Conservation (phyloP, 1,140 invertebrate species). For the Scylla paramamosain region DNA sequence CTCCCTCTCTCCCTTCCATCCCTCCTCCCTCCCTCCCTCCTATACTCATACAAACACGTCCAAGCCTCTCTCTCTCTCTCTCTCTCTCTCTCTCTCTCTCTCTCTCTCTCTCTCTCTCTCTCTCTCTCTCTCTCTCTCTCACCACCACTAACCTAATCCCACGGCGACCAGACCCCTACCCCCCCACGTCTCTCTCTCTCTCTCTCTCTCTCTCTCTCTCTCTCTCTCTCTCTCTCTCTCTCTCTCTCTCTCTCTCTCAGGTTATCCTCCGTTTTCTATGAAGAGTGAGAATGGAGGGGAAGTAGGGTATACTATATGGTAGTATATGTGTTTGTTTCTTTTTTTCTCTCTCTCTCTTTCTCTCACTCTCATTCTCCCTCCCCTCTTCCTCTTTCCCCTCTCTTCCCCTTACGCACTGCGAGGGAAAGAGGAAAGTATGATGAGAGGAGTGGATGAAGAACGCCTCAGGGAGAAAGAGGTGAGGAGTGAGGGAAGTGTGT, state of each 20-base stretch:
- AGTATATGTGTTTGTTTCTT: neutral
- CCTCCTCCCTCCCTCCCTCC: neutral
- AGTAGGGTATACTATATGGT: too few species aligned
- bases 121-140: too few species aligned
- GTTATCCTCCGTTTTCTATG: too few species aligned
- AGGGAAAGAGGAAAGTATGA: too few species aligned
- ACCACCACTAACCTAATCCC: too few species aligned
- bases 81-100: neutral
- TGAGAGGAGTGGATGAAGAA: too few species aligned
- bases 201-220: constrained; percentile 35
- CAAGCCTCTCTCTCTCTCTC: neutral
- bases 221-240: constrained; percentile 43
- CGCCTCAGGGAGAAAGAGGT: too few species aligned
- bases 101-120: too few species aligned
- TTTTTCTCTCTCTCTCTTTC: constrained; percentile 42
- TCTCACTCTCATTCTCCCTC: neutral
- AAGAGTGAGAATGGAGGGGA: too few species aligned
- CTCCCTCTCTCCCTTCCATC: neutral
- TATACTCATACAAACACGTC: neutral
- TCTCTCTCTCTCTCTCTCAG: constrained; percentile 9
- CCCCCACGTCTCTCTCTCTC: neutral
- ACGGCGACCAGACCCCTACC: neutral
- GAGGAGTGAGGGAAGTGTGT: too few species aligned
- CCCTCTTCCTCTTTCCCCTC: neutral
- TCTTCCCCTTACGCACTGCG: too few species aligned